phyloP scores from a whole-genome alignment of 2,113 vertebrate genomes.

The Plecotus auritus region DNA sequence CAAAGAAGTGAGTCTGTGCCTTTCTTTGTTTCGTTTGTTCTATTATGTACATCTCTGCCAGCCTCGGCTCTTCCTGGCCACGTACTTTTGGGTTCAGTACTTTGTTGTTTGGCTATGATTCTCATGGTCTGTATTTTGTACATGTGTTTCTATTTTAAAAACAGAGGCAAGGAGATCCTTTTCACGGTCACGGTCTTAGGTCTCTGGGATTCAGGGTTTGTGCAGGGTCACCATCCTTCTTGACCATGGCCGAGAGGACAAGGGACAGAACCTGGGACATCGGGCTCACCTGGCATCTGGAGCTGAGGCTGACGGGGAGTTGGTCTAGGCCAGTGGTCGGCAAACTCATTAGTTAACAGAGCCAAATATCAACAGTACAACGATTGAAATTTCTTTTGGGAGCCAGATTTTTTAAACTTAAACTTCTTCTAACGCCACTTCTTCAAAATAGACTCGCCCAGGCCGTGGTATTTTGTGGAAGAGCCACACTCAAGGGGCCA shows the following conservation, averaged over 20 bases:
- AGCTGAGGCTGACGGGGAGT: not conserved
- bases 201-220: not conserved
- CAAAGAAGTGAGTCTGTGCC: not conserved
- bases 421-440: too few species aligned
- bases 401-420: too few species aligned
- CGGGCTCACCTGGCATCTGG: not conserved
- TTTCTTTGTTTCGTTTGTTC: not conserved
- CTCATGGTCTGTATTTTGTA: not conserved
- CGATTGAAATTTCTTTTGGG: too few species aligned
- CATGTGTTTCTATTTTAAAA: not conserved
- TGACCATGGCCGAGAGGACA: not conserved
- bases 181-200: not conserved
- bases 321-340: not conserved
- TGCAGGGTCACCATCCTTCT: not conserved
- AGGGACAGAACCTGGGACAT: not conserved
- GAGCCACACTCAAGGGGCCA: too few species aligned
- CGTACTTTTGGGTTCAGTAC: not conserved
- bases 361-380: too few species aligned
- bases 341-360: too few species aligned
- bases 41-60: not conserved
- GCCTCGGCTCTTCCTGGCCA: not conserved
- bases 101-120: not conserved
- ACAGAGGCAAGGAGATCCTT: not conserved
- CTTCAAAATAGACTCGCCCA: too few species aligned
- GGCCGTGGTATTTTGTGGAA: too few species aligned